A percentile compares a stretch with the other conserved stretches of the same genome.
phyloP scores from a whole-genome alignment of 2,113 vertebrate genomes.

The Urocynchramus pylzowi region DNA sequence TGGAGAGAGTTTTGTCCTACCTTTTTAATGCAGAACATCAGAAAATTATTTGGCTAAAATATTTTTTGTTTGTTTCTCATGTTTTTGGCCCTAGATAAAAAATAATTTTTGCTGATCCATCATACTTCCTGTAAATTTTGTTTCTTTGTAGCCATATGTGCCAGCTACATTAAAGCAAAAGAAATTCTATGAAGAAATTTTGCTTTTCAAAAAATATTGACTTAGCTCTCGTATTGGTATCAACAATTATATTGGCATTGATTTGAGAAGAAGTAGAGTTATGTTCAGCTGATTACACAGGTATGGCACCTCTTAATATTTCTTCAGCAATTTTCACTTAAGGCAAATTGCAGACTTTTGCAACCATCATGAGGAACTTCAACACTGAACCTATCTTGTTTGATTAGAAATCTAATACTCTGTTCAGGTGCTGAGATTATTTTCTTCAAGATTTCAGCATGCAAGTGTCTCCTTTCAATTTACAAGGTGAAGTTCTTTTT shows the following conservation, averaged over 20 bases:
- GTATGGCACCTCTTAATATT: not conserved
- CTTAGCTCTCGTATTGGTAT: not conserved
- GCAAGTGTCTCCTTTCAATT: not conserved
- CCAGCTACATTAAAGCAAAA: not conserved
- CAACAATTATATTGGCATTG: not conserved
- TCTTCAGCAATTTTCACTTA: not conserved
- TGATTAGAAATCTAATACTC: not conserved
- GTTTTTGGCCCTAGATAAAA: not conserved
- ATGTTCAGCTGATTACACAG: not conserved
- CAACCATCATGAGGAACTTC: not conserved
- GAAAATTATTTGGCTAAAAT: not conserved
- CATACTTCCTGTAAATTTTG: accelerated
- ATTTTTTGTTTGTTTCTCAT: not conserved
- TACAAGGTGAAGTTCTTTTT: not conserved
- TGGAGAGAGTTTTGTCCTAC: not conserved
- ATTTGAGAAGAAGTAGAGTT: not conserved
- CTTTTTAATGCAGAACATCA: not conserved
- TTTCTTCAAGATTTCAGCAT: not conserved
- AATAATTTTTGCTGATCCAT: not conserved
- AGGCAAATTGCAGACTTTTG: not conserved
- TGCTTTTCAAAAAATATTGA: not conserved
- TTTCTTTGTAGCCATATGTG: not conserved
- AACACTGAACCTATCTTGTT: not conserved
- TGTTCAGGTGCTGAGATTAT: not conserved
- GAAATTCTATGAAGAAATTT: not conserved